Conservation (phyloP, 2,888 invertebrate genomes). For the Lithophane leautieri region DNA sequence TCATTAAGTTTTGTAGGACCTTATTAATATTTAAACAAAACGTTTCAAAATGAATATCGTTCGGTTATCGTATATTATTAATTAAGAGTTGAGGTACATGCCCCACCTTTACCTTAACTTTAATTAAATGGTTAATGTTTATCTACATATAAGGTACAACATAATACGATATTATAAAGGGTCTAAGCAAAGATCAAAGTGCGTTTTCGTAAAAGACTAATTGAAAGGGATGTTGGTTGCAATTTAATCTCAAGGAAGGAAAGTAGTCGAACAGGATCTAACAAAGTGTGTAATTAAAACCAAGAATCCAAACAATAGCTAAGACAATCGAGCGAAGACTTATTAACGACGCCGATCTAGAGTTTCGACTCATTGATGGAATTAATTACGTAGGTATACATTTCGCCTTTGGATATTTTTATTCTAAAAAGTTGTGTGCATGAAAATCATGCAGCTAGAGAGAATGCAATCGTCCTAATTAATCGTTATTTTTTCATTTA, state of each 20-base stretch:
- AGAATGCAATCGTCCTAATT: background rate
- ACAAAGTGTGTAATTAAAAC: slow-evolving; percentile 73
- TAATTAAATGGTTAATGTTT: no score
- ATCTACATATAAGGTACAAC: no score
- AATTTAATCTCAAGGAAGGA: slow-evolving; percentile 54
- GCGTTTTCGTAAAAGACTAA: slow-evolving; percentile 52
- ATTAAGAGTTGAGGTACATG: no score
- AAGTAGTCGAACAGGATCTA: slow-evolving; percentile 58
- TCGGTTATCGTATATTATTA: background rate
- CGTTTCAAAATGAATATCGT: background rate
- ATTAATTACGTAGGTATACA: slow-evolving; percentile 60
- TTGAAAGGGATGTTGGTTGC: slow-evolving; percentile 53
- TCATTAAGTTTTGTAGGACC: slow-evolving; percentile 19
- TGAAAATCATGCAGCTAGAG: background rate
- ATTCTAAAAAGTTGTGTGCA: background rate
- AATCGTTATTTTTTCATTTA: background rate
- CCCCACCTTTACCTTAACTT: background rate
- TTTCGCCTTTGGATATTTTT: slow-evolving; percentile 33
- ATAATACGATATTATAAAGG: slow-evolving; percentile 33
- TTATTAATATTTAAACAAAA: background rate
- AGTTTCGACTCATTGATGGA: slow-evolving; percentile 69
- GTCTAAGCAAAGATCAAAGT: slow-evolving; percentile 56
- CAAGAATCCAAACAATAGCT: slow-evolving; percentile 72
- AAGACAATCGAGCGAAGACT: slow-evolving; percentile 73
- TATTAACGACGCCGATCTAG: slow-evolving; percentile 70